These are phyloP conservation scores for Bacillus rossius DNA, from an alignment of 1,140 invertebrate species.

Conservation along the genomic window DNA sequence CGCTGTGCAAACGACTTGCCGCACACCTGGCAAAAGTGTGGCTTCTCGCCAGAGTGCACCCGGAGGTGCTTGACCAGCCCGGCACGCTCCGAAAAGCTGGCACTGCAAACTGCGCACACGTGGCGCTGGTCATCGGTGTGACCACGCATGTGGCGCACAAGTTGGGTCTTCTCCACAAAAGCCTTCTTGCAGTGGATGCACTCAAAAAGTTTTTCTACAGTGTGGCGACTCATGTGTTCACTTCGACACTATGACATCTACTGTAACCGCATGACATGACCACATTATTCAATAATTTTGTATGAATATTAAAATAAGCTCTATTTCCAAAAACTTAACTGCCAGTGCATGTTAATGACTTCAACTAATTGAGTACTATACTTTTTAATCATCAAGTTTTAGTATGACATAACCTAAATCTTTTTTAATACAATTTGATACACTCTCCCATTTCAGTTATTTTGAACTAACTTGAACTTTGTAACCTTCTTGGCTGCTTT, in stretches of 20 bases:
- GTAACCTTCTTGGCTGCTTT: too few species aligned
- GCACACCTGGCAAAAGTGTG: constrained; percentile 6
- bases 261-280: constrained; percentile 30
- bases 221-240: constrained; percentile 37
- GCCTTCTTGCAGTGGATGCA: constrained; percentile 9
- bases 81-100: constrained; percentile 5
- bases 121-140: constrained; percentile 7
- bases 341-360: too few species aligned
- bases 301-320: constrained; percentile 21
- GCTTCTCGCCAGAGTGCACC: constrained; percentile 8
- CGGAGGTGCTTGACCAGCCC: constrained; percentile 11
- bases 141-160: constrained; percentile 1
- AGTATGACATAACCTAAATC: too few species aligned
- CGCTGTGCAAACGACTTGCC: constrained; percentile 9
- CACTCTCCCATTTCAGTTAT: too few species aligned
- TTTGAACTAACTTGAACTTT: too few species aligned
- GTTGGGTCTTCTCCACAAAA: constrained; percentile 8
- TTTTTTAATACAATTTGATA: too few species aligned
- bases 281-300: constrained; percentile 20
- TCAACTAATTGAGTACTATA: too few species aligned
- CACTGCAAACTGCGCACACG: constrained; percentile 5
- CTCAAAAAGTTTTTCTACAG: constrained; percentile 7
- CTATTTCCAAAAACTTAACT: constrained; percentile 2
- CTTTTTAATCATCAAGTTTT: too few species aligned
- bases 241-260: constrained; percentile 48